Percentiles rank a stretch among this genome's conserved stretches.
Evolutionary conservation across 1,140 invertebrate genomes (phyloP).

Genomic region (Drosophila ananassae): DNA sequence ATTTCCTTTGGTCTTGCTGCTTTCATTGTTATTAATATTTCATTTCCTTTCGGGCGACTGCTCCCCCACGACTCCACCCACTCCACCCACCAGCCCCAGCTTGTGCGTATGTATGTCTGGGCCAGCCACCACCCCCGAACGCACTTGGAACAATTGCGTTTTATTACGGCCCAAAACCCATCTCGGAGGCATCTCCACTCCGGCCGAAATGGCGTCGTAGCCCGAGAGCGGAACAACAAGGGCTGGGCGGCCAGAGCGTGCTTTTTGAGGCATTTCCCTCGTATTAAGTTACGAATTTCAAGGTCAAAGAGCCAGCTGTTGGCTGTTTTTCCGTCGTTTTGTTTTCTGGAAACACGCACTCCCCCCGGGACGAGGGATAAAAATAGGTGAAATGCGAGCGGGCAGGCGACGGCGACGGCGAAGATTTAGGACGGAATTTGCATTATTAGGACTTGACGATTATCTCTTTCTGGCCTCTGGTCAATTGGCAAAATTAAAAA

Average conservation of each 20-base stretch:
- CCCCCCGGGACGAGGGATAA: neutral
- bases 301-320: slow-evolving; percentile 69
- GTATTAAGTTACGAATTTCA: slow-evolving; percentile 74
- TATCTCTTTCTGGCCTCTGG: neutral
- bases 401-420: neutral
- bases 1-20: slow-evolving; percentile 47
- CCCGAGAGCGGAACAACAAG: slow-evolving; percentile 23
- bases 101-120: no score
- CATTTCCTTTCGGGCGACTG: slow-evolving; percentile 48
- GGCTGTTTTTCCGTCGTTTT: slow-evolving; percentile 12
- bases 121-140: neutral
- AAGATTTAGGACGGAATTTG: slow-evolving; percentile 18
- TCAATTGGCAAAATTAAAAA: slow-evolving; percentile 1
- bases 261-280: slow-evolving; percentile 36
- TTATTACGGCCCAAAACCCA: slow-evolving; percentile 30
- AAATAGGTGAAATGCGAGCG: neutral
- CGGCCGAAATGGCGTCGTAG: slow-evolving; percentile 45
- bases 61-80: neutral
- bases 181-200: neutral
- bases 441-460: slow-evolving; percentile 35
- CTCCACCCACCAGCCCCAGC: no score
- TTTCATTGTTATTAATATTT: slow-evolving; percentile 65
- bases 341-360: slow-evolving; percentile 17
- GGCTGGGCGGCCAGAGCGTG: neutral
- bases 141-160: slow-evolving; percentile 43